A percentile compares a stretch with the other conserved stretches of the same genome.
phyloP scores from a whole-genome alignment of 2,113 vertebrate species.

The Pipra filicauda region DNA sequence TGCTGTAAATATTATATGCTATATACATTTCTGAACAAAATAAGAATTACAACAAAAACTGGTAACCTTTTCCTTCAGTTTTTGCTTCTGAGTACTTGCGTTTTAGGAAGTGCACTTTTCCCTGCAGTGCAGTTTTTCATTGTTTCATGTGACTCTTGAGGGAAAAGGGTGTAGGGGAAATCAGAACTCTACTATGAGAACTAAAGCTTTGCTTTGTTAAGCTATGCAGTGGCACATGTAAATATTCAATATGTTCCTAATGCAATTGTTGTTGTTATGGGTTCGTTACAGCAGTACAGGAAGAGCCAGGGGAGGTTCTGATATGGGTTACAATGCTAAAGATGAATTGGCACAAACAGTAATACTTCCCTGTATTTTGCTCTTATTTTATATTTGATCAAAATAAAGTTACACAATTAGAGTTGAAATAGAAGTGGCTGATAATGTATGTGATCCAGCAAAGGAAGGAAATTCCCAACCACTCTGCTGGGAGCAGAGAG shows the following conservation, averaged over 20 bases:
- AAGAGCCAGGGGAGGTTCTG: constrained; percentile 67
- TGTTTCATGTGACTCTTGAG: constrained; percentile 62
- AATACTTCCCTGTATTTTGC: constrained; percentile 77
- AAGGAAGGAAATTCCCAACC: constrained; percentile 1
- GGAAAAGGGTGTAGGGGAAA: constrained; percentile 68
- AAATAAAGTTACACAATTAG: constrained; percentile 51
- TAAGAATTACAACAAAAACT: constrained; percentile 30
- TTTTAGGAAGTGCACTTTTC: constrained; percentile 61
- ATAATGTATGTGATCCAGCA: not conserved
- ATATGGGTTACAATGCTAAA: constrained; percentile 74
- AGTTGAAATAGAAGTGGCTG: constrained; percentile 57
- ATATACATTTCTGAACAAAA: constrained; percentile 64
- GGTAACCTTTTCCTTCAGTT: constrained; percentile 52
- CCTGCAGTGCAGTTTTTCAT: constrained; percentile 54
- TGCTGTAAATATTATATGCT: constrained; percentile 34
- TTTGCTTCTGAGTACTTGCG: constrained; percentile 37
- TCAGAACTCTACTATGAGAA: constrained; percentile 65
- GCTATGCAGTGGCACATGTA: constrained; percentile 54
- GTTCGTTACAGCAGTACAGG: constrained; percentile 64
- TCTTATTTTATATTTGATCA: constrained; percentile 57
- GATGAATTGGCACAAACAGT: constrained; percentile 48
- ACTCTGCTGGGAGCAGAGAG: not conserved
- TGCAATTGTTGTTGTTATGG: constrained; percentile 61
- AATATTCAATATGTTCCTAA: constrained; percentile 69
- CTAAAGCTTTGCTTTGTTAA: constrained; percentile 65